Evolutionary conservation across 2,888 invertebrate genomes (phyloP), one percentile per base, ranked within the genome.

Genomic region (Dynastes hyllus): DNA sequence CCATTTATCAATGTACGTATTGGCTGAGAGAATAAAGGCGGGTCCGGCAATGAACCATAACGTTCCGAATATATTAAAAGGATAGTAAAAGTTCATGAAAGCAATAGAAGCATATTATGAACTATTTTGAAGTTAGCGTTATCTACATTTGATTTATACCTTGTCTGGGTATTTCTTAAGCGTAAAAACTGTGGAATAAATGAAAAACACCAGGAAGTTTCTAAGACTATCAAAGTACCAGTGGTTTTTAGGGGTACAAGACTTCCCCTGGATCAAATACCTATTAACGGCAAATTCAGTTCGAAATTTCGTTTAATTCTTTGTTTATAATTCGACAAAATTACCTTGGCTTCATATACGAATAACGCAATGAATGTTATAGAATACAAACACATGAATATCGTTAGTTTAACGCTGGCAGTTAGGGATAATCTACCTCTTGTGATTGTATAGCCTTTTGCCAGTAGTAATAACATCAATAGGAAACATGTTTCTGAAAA

Each of bases 231-330:
- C 5, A 98, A 89, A 0, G 85, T 96, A 96, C 98, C 98, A 0
- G 97, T n/a, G n/a, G n/a, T n/a, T n/a, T n/a, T n/a, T 97, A 98
- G 1, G 97, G 88, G 86, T 98, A 97, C 11, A 97, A 87, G 0
- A 98, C 97, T 88, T 95, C 92, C 1, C 97, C 98, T 0, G 97
- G 97, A 88, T 98, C 98, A 87, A 97, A 97, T 0, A 93, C 93
- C 95, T 96, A 87, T 86, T 83, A 81, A 81, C 80, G 67, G 76
- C 76, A 70, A 79, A 53, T 45, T 11, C 0, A 8, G 45, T 45
- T 45, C 11, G 45, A 11, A 11, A 8, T 11, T 40, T 16, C 16
- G 0, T 16, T 16, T 16, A 16, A 16, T 16, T 16, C 16, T 16
- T 32, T 32, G 32, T 32, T 32, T 9, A 27, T 40, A 61, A 76